Conservation (phyloP, 2,797 vertebrate species). For the Enoplosus armatus region DNA sequence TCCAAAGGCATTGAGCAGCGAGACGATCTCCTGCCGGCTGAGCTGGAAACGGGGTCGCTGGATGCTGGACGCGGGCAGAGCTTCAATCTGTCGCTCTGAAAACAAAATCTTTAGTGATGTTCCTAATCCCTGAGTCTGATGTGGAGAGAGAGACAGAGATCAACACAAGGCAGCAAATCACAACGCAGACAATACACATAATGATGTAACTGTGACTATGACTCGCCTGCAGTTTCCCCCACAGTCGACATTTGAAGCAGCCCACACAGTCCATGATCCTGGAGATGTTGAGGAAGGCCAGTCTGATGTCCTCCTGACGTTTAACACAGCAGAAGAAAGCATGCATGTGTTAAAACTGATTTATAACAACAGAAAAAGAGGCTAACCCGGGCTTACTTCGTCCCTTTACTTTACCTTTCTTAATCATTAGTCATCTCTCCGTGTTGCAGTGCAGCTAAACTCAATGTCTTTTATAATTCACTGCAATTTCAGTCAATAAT, state of each 20-base stretch:
- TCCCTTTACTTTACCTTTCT: not conserved
- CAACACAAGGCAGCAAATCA: constrained; percentile 7
- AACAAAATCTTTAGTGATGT: constrained; percentile 95
- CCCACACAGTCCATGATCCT: constrained; percentile 97
- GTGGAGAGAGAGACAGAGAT: constrained; percentile 2
- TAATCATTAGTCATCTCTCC: not conserved
- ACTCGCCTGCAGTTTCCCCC: constrained; percentile 95
- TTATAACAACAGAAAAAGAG: not conserved
- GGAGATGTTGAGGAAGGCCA: constrained; percentile 95
- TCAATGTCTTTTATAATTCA: not conserved
- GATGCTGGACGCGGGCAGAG: constrained; percentile 83
- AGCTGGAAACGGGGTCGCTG: constrained; percentile 88
- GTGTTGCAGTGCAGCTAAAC: not conserved
- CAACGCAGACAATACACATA: not conserved
- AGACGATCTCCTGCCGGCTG: constrained; percentile 93
- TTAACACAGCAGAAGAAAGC: not conserved
- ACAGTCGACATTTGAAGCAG: constrained; percentile 95
- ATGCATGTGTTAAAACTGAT: not conserved
- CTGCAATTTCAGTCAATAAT: not conserved
- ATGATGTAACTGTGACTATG: too few species aligned
- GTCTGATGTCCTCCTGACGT: constrained; percentile 90
- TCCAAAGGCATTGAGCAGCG: constrained; percentile 94
- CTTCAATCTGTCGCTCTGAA: constrained; percentile 91
- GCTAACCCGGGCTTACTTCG: not conserved
- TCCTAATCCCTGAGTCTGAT: constrained; percentile 94